Base-by-base conservation (phyloP, 2,113 vertebrate genomes). In the Nymphicus hollandicus region DNA sequence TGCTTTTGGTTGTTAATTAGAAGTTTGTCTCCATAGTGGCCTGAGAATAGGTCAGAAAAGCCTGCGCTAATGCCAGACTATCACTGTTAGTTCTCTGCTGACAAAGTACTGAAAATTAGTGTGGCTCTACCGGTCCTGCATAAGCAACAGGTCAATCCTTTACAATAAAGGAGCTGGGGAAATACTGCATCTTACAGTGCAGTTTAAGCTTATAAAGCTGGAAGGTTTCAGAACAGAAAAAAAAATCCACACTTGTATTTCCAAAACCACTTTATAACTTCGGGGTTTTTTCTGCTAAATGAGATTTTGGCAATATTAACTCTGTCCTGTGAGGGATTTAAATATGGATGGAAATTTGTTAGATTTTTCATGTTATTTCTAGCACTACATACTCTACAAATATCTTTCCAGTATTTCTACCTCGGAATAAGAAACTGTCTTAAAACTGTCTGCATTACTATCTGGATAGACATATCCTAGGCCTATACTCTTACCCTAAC, bases 401-500 rank as follows among this genome's bases (percentile, higher is more conserved):
- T 29, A 37, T 13, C 50, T 64, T 82, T 73, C 15, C 25, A 66
- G 44, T 66, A 47, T 50, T 85, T 81, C 50, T 41, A 27, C 29
- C 39, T 44, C 25, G 31, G 18, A 66, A 15, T 65, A 20, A 73
- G 39, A 87, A 47, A 6, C 17, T 61, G 23, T 55, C 55, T 58
- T 86, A n/a, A 63, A 46, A 29, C 43, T n/a, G 20, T 58, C 56
- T 60, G 47, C 55, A 27, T 73, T 63, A 28, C 27, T 72, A 7
- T 28, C 28, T 44, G n/a, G 39, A 28, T 60, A 41, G n/a, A 65
- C 79, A 28, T 83, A 56, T 27, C 10, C 50, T 37, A 66, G 33
- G 9, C 44, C 46, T 44, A 0, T 56, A 10, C 27, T 43, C 6
- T 28, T 16, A 31, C 10, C 2, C 3, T 18, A 46, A 14, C 3